A percentile compares a stretch with the other conserved stretches of the same genome.
Evolutionary conservation across 2,888 invertebrate species (phyloP).

Genomic region (Hemithea aestivaria): DNA sequence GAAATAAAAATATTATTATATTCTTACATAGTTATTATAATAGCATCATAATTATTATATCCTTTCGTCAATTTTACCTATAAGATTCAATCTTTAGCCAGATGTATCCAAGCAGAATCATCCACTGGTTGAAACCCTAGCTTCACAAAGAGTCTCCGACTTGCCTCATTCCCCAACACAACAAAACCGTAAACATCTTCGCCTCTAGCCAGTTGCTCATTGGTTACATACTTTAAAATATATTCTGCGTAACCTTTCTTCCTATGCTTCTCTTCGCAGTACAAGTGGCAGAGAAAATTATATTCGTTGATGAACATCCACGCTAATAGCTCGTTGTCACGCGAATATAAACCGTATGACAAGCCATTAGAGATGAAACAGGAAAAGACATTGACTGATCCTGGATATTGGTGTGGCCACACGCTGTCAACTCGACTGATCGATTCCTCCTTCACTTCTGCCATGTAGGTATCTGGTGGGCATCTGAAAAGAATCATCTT

Average conservation of each 20-base stretch:
- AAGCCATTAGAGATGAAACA: conserved; percentile 24
- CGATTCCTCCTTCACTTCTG: conserved; percentile 23
- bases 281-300: conserved; percentile 30
- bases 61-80: too few relatives aligned
- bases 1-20: too few relatives aligned
- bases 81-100: too few relatives aligned
- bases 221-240: conserved; percentile 27
- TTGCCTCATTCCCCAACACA: conserved; percentile 29
- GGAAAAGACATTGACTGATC: conserved; percentile 23
- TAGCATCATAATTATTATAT: too few relatives aligned
- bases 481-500: too few relatives aligned
- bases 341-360: conserved; percentile 31
- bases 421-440: conserved; percentile 28
- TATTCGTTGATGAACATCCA: conserved; percentile 37
- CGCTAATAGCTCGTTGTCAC: conserved; percentile 25
- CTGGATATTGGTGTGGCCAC: conserved; percentile 25
- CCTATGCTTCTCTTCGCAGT: conserved; percentile 29
- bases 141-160: conserved; percentile 24
- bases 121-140: conserved; percentile 28
- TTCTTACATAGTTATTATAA: too few relatives aligned
- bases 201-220: conserved; percentile 26
- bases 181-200: conserved; percentile 30
- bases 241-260: conserved; percentile 31
- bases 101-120: conserved; percentile 18
- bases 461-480: conserved; percentile 26